These are phyloP conservation scores for Anoplolepis gracilipes DNA, from an alignment of 1,140 invertebrate species.

Conservation along the genomic window DNA sequence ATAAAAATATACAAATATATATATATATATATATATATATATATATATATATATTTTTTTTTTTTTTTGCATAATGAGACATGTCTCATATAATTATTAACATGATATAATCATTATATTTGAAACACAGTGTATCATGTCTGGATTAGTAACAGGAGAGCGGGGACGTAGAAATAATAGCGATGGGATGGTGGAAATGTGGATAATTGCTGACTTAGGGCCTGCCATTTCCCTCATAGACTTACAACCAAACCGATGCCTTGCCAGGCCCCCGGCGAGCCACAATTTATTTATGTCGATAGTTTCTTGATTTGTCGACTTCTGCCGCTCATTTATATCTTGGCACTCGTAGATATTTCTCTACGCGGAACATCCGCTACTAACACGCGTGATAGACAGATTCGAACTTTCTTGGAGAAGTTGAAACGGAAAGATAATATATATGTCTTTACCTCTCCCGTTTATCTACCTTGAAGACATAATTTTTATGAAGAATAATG, in stretches of 20 bases:
- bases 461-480: neutral
- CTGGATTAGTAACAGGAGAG: conserved; percentile 35
- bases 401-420: conserved; percentile 42
- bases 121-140: conserved; percentile 62
- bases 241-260: conserved; percentile 66
- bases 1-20: neutral
- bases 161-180: conserved; percentile 69
- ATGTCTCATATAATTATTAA: neutral
- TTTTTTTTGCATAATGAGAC: neutral
- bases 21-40: neutral
- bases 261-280: conserved; percentile 81
- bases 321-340: conserved; percentile 83
- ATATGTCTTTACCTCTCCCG: conserved; percentile 10
- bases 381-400: conserved; percentile 37
- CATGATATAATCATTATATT: neutral
- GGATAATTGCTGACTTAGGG: conserved; percentile 84
- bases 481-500: conserved; percentile 26
- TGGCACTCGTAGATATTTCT: conserved; percentile 76
- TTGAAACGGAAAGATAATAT: conserved; percentile 33
- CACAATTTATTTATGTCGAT: conserved; percentile 87
- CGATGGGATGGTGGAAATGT: conserved; percentile 69
- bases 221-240: conserved; percentile 82
- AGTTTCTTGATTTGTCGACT: conserved; percentile 87
- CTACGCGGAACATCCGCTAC: conserved; percentile 44
- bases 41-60: neutral